Percentiles rank a stretch among this genome's conserved stretches.
These are phyloP conservation scores for Serinus canaria DNA, from an alignment of 2,113 vertebrate species.

Conservation along the genomic window DNA sequence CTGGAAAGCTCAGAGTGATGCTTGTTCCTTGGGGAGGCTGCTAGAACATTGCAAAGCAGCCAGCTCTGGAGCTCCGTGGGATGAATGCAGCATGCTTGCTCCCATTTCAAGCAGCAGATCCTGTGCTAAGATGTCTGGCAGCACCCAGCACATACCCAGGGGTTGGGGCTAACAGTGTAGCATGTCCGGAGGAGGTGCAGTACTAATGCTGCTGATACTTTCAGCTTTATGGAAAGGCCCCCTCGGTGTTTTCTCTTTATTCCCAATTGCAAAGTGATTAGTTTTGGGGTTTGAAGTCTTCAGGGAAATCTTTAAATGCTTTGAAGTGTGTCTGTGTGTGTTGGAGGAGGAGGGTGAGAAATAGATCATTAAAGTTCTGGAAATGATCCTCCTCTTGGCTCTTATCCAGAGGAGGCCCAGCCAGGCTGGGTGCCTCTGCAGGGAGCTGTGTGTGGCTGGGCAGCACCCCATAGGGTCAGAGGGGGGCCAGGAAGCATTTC, in stretches of 20 bases:
- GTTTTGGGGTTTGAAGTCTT: neutral
- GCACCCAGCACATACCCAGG: neutral
- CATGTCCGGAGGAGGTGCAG: neutral
- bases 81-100: neutral
- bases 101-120: neutral
- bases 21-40: constrained; percentile 1
- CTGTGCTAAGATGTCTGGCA: constrained; percentile 28
- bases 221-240: neutral
- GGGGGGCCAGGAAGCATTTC: neutral
- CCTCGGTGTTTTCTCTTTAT: neutral
- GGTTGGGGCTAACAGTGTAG: neutral
- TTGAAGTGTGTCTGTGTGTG: neutral
- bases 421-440: neutral
- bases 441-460: neutral
- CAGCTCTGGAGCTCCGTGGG: neutral
- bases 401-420: neutral
- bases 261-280: neutral
- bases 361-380: neutral
- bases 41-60: neutral
- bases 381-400: neutral
- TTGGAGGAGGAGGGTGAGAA: neutral
- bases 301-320: neutral
- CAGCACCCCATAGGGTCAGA: neutral
- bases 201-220: neutral
- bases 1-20: neutral